Evolutionary conservation across 2,113 vertebrate genomes (phyloP).

Genomic region (Brachypodius melanocephalos): DNA sequence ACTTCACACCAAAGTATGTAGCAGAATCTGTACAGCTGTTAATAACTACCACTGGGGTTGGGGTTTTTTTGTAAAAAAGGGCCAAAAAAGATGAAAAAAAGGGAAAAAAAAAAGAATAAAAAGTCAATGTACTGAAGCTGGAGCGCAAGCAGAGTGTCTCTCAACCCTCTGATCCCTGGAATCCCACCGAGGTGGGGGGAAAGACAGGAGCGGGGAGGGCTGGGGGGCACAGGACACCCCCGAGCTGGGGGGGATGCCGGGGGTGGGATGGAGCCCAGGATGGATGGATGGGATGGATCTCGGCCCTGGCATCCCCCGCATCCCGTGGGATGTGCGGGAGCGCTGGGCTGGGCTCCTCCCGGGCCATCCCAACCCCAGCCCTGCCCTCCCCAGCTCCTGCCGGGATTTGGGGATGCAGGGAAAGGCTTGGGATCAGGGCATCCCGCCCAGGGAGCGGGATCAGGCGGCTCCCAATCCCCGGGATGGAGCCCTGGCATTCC

Average conservation of each 20-base stretch:
- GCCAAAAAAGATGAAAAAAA: not conserved
- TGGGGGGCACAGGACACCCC: not conserved
- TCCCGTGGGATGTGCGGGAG: not conserved
- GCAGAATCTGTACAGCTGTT: conserved; percentile 81
- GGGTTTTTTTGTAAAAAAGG: not conserved
- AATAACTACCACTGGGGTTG: conserved; percentile 46
- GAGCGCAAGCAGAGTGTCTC: not conserved
- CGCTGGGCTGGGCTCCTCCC: not conserved
- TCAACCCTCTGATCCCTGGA: not conserved
- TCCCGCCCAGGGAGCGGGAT: too few relatives aligned
- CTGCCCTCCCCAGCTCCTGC: too few relatives aligned
- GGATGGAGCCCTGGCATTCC: too few relatives aligned
- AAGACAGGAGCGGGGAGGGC: not conserved
- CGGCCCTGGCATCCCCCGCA: not conserved
- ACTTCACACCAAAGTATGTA: conserved; percentile 84
- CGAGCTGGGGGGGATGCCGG: not conserved
- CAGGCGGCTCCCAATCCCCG: too few relatives aligned
- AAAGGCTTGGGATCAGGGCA: not conserved
- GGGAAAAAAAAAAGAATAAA: not conserved
- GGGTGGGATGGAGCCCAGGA: accelerated
- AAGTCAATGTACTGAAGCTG: conserved; percentile 5
- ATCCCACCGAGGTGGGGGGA: not conserved
- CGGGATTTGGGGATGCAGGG: accelerated
- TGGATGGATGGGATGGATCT: too few relatives aligned
- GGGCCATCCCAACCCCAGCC: accelerated